Evolutionary conservation across 2,113 vertebrate genomes (phyloP).

Genomic region (Myrmophylax atrothorax): DNA sequence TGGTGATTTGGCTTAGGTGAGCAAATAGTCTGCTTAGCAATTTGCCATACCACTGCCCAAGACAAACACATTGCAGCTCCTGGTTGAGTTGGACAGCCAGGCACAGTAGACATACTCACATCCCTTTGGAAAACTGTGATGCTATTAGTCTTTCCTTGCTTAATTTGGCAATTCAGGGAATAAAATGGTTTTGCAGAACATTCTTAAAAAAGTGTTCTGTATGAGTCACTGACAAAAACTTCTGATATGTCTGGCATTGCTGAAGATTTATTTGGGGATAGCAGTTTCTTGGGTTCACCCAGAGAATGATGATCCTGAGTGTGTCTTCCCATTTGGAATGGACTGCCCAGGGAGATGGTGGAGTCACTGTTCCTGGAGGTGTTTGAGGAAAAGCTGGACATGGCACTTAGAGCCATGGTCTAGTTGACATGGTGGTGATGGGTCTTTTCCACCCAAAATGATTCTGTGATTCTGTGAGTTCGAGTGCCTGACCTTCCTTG

Average conservation of each 20-base stretch:
- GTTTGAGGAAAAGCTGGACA: not conserved
- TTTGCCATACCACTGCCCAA: not conserved
- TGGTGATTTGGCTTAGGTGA: not conserved
- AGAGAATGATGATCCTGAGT: not conserved
- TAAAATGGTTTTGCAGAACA: not conserved
- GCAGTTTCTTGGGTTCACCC: not conserved
- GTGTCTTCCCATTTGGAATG: not conserved
- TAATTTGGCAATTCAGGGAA: not conserved
- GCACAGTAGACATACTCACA: not conserved
- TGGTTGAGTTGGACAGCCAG: not conserved
- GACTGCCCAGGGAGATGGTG: not conserved
- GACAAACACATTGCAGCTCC: not conserved
- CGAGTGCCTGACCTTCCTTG: not conserved
- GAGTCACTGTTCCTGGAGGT: not conserved
- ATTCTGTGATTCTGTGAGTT: not conserved
- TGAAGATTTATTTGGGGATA: not conserved
- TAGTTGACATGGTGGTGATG: not conserved
- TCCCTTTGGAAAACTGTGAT: not conserved
- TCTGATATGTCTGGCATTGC: not conserved
- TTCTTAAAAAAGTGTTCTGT: not conserved
- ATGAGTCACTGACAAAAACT: not conserved
- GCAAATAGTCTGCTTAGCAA: not conserved
- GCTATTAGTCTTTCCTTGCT: not conserved
- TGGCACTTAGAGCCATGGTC: not conserved
- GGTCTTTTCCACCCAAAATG: not conserved